These are phyloP conservation scores for Istiophorus platypterus DNA, from an alignment of 2,113 vertebrate genomes.

Conservation along the genomic window DNA sequence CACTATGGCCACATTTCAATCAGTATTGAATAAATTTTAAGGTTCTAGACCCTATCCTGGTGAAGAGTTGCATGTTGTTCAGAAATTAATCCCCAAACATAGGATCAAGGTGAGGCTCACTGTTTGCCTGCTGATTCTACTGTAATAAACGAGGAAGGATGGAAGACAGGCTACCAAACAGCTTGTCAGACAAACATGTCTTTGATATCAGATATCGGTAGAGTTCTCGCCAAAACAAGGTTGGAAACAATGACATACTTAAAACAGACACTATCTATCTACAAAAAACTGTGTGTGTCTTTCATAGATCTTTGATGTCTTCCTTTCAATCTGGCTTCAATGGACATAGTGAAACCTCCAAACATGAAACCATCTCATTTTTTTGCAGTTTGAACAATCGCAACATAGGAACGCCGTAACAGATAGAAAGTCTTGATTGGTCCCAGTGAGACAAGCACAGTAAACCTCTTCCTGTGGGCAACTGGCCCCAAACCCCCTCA, in stretches of 20 bases:
- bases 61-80: not conserved
- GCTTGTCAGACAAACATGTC: conserved; percentile 32
- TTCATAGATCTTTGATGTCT: conserved; percentile 37
- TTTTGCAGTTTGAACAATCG: conserved; percentile 29
- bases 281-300: not conserved
- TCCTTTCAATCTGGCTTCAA: conserved; percentile 43
- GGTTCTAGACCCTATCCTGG: not conserved
- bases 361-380: conserved; percentile 12
- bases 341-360: conserved; percentile 44
- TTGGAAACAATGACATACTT: conserved; percentile 33
- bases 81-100: not conserved
- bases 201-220: conserved; percentile 41
- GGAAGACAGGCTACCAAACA: conserved; percentile 1
- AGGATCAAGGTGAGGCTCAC: not conserved
- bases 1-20: not conserved
- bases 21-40: not conserved
- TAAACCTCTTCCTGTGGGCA: conserved; percentile 65
- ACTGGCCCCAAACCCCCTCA: conserved; percentile 51
- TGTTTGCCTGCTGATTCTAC: not conserved
- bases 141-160: conserved; percentile 21
- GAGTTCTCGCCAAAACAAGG: not conserved
- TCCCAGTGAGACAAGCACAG: conserved; percentile 68
- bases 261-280: conserved; percentile 7
- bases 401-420: conserved; percentile 32
- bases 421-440: conserved; percentile 72